Evolutionary conservation across 2,113 vertebrate genomes (phyloP), one percentile per base, ranked within the genome.

Genomic region (Carlito syrichta): DNA sequence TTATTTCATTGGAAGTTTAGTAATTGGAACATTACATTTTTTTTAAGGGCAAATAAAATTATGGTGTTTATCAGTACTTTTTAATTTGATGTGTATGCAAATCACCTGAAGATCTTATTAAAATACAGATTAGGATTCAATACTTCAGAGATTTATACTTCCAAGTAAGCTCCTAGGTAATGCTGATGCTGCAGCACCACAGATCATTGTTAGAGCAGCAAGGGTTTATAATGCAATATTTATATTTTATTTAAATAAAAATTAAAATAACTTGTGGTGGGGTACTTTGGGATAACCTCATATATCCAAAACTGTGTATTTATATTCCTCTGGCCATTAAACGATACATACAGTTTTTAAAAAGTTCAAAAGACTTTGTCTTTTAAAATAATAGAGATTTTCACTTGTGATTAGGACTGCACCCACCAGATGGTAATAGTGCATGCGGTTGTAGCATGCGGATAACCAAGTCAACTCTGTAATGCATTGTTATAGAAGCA

Each of bases 31-130:
- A 79, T 71, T 63, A 52, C 14, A 62, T 35, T 60, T 90, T 35
- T 38, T 85, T 96, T 76, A 58, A 95, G 85, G 56, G 9, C 13
- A 92, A 89, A 84, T 86, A 92, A 83, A 83, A 89, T 74, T 93
- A 82, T 50, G 20, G 6, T 45, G 12, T 73, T 81, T 87, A 86
- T 78, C 40, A 89, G 35, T 38, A 62, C 38, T 95, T 95, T 93
- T 83, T 14, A 91, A 77, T 76, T 91, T 78, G 32, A 95, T 95
- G 56, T 86, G 8, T 50, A 93, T 73, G 9, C 14, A 78, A 83
- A 81, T 90, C 25, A 89, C 50, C 38, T 88, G 50, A 79, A 73
- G 13, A 85, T 69, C n/a, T 89, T 91, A 81, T 83, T 95, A 62
- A 92, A 86, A 77, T 68, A 73, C 10, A 92, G 5, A 94, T 88